Conservation (phyloP, 2,113 vertebrate genomes). For the Elaphurus davidianus region DNA sequence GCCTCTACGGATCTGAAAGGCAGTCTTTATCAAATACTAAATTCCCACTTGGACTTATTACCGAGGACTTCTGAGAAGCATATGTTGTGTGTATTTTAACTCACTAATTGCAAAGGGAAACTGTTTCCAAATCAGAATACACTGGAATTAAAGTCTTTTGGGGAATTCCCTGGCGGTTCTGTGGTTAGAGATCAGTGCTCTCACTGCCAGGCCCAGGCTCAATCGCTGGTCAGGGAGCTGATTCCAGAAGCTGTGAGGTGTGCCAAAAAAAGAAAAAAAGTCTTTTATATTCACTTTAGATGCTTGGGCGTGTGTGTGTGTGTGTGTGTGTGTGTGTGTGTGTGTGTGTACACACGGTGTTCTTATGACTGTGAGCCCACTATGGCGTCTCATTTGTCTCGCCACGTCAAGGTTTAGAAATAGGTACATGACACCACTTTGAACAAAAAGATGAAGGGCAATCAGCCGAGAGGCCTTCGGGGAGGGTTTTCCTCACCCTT, state of each 20-base stretch:
- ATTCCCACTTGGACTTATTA: background rate
- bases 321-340: accelerated
- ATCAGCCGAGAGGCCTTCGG: background rate
- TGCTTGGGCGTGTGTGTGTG: background rate
- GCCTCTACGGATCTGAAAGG: background rate
- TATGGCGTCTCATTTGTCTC: background rate
- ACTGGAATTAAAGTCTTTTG: background rate
- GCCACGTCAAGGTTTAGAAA: background rate
- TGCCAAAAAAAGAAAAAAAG: background rate
- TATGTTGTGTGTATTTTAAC: background rate
- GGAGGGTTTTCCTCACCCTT: background rate
- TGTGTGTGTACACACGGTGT: accelerated
- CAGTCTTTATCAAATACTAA: background rate
- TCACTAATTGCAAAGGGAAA: background rate
- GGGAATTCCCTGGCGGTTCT: background rate
- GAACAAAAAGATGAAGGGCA: background rate
- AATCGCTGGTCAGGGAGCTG: background rate
- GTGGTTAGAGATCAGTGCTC: background rate
- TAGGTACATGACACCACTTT: background rate
- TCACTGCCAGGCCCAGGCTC: background rate
- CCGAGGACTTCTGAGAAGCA: background rate
- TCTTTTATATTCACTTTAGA: background rate
- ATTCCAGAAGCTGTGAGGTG: background rate
- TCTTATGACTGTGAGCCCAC: background rate
- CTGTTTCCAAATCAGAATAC: background rate